Evolutionary conservation across 2,113 vertebrate genomes (phyloP).

Genomic region (Otus sunia): DNA sequence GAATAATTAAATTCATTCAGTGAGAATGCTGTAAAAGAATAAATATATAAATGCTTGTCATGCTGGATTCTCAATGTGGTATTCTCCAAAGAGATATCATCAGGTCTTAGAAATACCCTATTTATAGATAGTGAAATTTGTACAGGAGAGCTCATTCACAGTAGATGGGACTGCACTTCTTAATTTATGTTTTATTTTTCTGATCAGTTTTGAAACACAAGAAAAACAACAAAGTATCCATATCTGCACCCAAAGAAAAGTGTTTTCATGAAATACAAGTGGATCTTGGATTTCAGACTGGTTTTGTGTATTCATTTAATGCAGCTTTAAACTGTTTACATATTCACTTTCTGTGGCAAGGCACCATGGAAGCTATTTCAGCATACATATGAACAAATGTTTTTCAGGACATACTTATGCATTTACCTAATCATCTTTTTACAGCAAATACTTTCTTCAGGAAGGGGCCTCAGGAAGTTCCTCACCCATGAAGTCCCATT

Average conservation of each 20-base stretch:
- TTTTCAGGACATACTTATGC: background rate
- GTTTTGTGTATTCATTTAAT: background rate
- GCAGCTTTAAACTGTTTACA: background rate
- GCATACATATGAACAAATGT: background rate
- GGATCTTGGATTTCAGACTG: background rate
- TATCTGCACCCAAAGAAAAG: background rate
- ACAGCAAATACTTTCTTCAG: background rate
- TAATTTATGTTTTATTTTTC: background rate
- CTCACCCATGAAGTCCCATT: background rate
- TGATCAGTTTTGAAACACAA: background rate
- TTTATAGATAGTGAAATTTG: background rate
- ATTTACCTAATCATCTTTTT: background rate
- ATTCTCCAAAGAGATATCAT: background rate
- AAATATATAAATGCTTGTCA: background rate
- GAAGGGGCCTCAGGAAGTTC: background rate
- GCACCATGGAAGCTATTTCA: background rate
- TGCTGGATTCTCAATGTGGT: background rate
- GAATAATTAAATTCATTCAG: background rate
- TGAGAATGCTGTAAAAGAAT: background rate
- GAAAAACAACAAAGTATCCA: background rate
- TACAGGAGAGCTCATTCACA: background rate
- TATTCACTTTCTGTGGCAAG: background rate
- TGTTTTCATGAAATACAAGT: background rate
- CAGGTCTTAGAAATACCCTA: background rate
- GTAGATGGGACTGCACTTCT: background rate